Percentiles rank a stretch among this genome's conserved stretches.
phyloP scores from a whole-genome alignment of 2,113 vertebrate genomes.

The Cheilinus undulatus region DNA sequence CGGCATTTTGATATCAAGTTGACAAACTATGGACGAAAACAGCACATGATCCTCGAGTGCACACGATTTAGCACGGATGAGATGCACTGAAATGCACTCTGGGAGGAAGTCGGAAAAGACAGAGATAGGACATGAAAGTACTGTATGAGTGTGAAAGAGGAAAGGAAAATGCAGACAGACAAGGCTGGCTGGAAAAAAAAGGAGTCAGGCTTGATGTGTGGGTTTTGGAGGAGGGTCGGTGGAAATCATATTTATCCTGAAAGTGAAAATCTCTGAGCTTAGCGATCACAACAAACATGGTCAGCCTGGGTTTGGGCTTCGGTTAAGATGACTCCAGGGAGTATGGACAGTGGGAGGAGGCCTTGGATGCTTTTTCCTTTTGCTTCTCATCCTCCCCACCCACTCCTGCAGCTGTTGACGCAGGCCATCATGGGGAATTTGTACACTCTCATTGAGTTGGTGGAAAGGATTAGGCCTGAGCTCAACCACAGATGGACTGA shows the following conservation, averaged over 20 bases:
- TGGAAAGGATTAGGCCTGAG: slow-evolving; percentile 69
- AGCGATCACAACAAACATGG: slow-evolving; percentile 60
- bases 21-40: slow-evolving; percentile 31
- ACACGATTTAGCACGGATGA: slow-evolving; percentile 8
- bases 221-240: slow-evolving; percentile 51
- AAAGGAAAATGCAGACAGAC: slow-evolving; percentile 13
- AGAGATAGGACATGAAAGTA: slow-evolving; percentile 23
- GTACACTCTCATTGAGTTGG: slow-evolving; percentile 61
- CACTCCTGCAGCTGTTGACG: slow-evolving; percentile 71
- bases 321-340: slow-evolving; percentile 67
- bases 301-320: slow-evolving; percentile 53
- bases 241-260: slow-evolving; percentile 66
- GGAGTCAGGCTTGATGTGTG: slow-evolving; percentile 60
- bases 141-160: slow-evolving; percentile 7
- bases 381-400: slow-evolving; percentile 52
- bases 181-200: slow-evolving; percentile 37
- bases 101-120: slow-evolving; percentile 26
- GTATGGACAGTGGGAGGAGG: slow-evolving; percentile 52
- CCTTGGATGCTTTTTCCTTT: slow-evolving; percentile 49
- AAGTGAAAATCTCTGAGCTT: slow-evolving; percentile 53
- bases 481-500: slow-evolving; percentile 71
- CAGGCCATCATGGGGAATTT: slow-evolving; percentile 68
- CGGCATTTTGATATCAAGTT: neutral
- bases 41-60: slow-evolving; percentile 21
- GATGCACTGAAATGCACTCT: slow-evolving; percentile 19